Conservation (phyloP, 2,888 invertebrate genomes). For the Acholoe squamosa region DNA sequence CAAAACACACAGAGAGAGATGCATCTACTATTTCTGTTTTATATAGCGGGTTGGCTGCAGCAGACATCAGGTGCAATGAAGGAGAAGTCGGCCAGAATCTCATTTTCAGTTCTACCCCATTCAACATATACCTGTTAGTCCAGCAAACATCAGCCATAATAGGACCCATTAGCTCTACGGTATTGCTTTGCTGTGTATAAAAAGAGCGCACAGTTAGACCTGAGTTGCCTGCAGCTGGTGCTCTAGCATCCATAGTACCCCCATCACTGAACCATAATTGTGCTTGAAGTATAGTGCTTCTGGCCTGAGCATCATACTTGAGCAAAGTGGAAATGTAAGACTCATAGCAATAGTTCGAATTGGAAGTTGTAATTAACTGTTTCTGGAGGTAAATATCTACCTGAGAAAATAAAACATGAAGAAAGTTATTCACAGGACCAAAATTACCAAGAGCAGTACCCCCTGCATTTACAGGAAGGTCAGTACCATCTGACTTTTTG, state of each 20-base stretch:
- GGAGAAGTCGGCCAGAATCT: neutral
- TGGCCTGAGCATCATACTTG: neutral
- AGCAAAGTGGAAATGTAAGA: neutral
- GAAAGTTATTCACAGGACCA: neutral
- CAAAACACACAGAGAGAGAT: neutral
- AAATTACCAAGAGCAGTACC: neutral
- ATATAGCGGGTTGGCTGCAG: neutral
- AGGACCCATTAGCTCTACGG: neutral
- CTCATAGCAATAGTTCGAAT: neutral
- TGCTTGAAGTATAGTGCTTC: neutral
- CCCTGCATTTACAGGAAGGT: neutral
- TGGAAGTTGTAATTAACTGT: neutral
- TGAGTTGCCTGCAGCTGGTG: neutral
- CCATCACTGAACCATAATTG: neutral
- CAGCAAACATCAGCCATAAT: neutral
- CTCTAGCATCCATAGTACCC: neutral
- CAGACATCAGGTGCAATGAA: neutral
- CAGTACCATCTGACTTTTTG: neutral
- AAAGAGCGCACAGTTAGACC: neutral
- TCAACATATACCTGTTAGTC: neutral
- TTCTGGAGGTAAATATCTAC: neutral
- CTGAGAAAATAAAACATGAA: neutral
- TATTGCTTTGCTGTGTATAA: neutral
- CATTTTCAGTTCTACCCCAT: neutral
- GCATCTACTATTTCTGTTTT: slow-evolving; percentile 17